Percentiles rank a stretch among this genome's conserved stretches.
Evolutionary conservation across 2,888 invertebrate genomes (phyloP).

Genomic region (Brassicogethes aeneus): DNA sequence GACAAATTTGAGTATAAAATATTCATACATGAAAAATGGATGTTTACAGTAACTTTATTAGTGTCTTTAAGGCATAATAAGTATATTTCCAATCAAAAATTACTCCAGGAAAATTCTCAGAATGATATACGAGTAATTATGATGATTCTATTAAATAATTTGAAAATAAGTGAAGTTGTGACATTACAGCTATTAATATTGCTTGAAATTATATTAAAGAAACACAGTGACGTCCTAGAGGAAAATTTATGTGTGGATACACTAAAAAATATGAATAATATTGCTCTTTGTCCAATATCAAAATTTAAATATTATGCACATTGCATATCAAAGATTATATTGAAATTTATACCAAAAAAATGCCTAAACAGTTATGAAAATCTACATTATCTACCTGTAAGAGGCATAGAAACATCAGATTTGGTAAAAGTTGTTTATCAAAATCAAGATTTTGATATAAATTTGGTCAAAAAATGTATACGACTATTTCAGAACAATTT

Average conservation of each 20-base stretch:
- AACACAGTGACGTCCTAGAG: slow-evolving; percentile 13
- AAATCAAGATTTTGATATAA: too few relatives aligned
- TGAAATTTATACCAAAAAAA: slow-evolving; percentile 5
- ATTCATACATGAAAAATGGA: too few relatives aligned
- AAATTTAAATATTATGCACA: slow-evolving; percentile 20
- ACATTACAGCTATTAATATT: slow-evolving; percentile 18
- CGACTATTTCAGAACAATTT: slow-evolving; percentile 24
- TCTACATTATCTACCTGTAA: slow-evolving; percentile 15
- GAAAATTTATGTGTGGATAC: slow-evolving; percentile 12
- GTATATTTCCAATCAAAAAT: too few relatives aligned
- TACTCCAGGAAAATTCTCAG: too few relatives aligned
- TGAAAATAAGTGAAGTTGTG: too few relatives aligned
- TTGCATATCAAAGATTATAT: slow-evolving; percentile 18
- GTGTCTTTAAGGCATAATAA: too few relatives aligned
- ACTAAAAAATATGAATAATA: slow-evolving; percentile 16
- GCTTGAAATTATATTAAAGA: slow-evolving; percentile 18
- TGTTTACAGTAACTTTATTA: too few relatives aligned
- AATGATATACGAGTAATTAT: too few relatives aligned
- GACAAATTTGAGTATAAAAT: too few relatives aligned
- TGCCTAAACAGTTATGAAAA: neutral
- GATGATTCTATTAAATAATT: too few relatives aligned
- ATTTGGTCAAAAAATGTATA: too few relatives aligned
- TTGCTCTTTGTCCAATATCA: slow-evolving; percentile 17
- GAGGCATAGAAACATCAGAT: slow-evolving; percentile 19
- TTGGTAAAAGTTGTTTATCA: slow-evolving; percentile 14